Base-by-base conservation (phyloP, 2,113 vertebrate genomes). In the Ivindomyrus marchei region DNA sequence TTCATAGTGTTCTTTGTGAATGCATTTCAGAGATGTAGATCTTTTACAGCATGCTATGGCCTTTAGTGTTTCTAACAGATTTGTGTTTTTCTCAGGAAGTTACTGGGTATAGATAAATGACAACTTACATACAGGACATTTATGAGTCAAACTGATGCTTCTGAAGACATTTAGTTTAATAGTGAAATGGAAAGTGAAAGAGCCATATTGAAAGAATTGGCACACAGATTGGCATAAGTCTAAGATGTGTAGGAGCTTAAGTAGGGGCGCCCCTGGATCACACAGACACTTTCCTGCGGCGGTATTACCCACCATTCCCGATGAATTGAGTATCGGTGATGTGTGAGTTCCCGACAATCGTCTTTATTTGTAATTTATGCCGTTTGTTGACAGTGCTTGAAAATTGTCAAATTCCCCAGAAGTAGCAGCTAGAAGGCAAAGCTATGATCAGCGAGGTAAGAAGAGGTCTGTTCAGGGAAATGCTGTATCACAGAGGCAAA, bases 401-500 rank as follows among this genome's bases (percentile, higher is more conserved):
- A 77, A 77, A 36, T 15, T 15, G 70, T 39, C 70, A 36, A 36
- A 39, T 42, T 80, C 6, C 36, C 4, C 70, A 15, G 5, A 80
- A 39, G 70, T 19, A 77, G 27, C 70, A 39, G 36, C 70, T 77
- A 77, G 36, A 77, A 77, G 4, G 24, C 74, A 80, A 74, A 36
- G 31, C 9, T 36, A 36, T 77, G 70, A 39, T 39, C 36, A 39
- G 74, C 17, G 2, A 39, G 36, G 36, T 42, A 39, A 80, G 31
- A 42, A 17, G 36, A 42, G 36, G 31, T 77, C 36, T 36, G 74
- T 80, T 42, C 74, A 42, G 74, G 24, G 95, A 94, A 94, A 93
- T 92, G 94, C 94, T 94, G 94, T 95, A 95, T 95, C 83, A 94
- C 92, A 92, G 92, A 92, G 93, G 95, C 94, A 95, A 95, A 96